These are phyloP conservation scores for Phalloptychus januarius DNA, from an alignment of 2,797 vertebrate species.

Conservation along the genomic window DNA sequence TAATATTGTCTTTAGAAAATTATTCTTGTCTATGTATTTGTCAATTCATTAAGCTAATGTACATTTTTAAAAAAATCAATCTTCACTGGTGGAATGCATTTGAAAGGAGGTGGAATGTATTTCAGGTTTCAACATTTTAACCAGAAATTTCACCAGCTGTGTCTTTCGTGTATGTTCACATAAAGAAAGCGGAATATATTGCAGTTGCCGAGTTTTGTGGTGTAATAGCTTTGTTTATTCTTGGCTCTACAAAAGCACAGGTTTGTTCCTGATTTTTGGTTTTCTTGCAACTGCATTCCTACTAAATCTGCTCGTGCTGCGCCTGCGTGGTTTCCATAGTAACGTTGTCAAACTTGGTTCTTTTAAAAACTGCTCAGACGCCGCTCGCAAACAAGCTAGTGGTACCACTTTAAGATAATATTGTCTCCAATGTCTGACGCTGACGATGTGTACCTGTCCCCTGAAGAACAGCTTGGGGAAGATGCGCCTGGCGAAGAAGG, in stretches of 20 bases:
- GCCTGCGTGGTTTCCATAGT: conserved; percentile 48
- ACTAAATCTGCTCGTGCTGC: neutral
- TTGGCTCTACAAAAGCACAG: neutral
- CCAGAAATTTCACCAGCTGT: conserved; percentile 35
- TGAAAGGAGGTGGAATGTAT: neutral
- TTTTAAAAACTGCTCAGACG: neutral
- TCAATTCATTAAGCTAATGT: conserved; percentile 51
- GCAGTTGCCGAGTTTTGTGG: conserved; percentile 2
- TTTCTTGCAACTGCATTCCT: neutral
- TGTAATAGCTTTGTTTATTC: conserved; percentile 23
- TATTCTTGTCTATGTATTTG: conserved; percentile 53
- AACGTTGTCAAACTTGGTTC: conserved; percentile 23
- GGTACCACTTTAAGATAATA: neutral
- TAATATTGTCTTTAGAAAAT: conserved; percentile 28
- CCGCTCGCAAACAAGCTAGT: neutral
- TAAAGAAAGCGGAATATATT: conserved; percentile 42
- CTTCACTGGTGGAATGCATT: conserved; percentile 26
- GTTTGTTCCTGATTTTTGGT: neutral
- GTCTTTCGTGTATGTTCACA: neutral
- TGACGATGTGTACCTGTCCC: conserved; percentile 48
- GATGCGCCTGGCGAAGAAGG: neutral
- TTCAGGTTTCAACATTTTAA: conserved; percentile 39
- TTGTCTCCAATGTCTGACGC: conserved; percentile 45
- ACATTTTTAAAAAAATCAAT: conserved; percentile 48
- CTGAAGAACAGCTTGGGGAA: conserved; percentile 37